Evolutionary conservation across 2,797 vertebrate species (phyloP).

Genomic region (Phyllotis vaccarum): DNA sequence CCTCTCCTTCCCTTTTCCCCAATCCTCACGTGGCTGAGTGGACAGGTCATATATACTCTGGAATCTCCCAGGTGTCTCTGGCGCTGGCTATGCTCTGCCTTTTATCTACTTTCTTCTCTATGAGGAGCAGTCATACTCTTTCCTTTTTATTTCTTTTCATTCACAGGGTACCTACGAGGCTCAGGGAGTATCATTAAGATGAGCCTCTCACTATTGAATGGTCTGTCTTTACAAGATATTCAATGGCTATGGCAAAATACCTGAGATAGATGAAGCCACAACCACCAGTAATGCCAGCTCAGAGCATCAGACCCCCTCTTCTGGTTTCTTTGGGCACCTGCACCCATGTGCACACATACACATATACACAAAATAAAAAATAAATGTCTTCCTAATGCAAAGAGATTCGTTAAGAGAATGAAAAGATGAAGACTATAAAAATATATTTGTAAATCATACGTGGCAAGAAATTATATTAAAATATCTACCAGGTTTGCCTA

Average conservation of each 20-base stretch:
- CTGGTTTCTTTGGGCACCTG: neutral
- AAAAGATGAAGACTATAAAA: neutral
- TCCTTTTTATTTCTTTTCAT: neutral
- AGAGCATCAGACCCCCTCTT: neutral
- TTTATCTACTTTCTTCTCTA: too few species aligned
- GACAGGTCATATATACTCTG: too few species aligned
- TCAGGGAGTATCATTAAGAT: neutral
- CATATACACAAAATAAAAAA: neutral
- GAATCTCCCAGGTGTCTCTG: too few species aligned
- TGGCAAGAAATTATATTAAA: neutral
- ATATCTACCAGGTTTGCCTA: neutral
- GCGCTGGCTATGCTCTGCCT: too few species aligned
- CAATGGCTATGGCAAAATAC: neutral
- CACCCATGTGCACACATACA: neutral
- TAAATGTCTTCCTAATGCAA: neutral
- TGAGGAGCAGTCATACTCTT: neutral
- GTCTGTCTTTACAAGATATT: neutral
- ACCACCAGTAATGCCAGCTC: neutral
- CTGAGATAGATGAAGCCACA: neutral
- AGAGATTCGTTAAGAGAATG: neutral
- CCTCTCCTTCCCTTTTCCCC: too few species aligned
- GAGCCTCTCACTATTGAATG: neutral
- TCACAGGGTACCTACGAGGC: neutral
- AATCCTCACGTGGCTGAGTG: too few species aligned
- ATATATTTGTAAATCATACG: neutral